Conservation (phyloP, 2,113 vertebrate genomes). For the Sigmodon hispidus region DNA sequence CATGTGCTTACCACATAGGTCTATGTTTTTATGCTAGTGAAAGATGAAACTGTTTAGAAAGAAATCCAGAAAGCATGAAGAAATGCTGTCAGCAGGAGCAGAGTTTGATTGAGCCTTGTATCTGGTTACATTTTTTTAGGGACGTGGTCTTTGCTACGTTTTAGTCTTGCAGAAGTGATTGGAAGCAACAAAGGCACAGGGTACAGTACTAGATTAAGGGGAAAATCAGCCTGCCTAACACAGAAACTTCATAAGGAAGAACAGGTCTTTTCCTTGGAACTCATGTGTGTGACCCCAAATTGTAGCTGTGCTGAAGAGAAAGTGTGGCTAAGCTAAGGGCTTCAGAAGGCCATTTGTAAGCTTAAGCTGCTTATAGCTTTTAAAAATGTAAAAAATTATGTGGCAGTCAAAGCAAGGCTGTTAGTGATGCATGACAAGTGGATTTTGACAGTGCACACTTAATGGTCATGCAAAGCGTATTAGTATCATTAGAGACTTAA, state of each 20-base stretch:
- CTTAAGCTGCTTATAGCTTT: background rate
- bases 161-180: background rate
- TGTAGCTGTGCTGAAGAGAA: background rate
- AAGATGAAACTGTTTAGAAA: conserved; percentile 3
- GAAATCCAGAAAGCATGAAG: background rate
- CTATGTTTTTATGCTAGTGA: conserved; percentile 4
- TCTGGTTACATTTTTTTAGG: background rate
- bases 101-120: background rate
- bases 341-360: background rate
- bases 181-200: background rate
- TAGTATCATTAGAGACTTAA: background rate
- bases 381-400: background rate
- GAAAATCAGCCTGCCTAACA: background rate
- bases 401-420: background rate
- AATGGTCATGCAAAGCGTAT: background rate
- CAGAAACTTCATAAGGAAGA: background rate
- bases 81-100: background rate
- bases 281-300: background rate
- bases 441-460: background rate
- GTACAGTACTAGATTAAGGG: background rate
- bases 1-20: background rate
- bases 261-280: background rate
- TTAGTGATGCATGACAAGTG: background rate
- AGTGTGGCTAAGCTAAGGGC: background rate
- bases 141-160: background rate